These are phyloP conservation scores for Tretioscincus oriximinensis DNA, from an alignment of 2,113 vertebrate species.

Conservation along the genomic window DNA sequence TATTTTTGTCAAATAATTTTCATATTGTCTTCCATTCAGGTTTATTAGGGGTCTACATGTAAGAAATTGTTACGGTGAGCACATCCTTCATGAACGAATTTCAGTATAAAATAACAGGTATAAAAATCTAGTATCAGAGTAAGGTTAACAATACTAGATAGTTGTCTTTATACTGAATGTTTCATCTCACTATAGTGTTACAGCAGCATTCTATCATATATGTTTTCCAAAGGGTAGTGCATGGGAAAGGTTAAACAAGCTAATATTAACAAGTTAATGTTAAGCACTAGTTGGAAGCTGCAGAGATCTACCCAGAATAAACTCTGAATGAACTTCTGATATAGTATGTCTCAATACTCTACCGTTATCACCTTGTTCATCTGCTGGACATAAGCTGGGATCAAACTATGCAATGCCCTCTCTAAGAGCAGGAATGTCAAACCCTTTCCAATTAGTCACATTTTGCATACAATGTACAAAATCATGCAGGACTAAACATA, in stretches of 20 bases:
- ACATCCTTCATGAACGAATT: neutral
- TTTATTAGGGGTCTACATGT: neutral
- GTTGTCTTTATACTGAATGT: too few species aligned
- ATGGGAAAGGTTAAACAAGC: neutral
- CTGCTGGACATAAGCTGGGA: conserved; percentile 1
- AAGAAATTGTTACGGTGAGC: neutral
- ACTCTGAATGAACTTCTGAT: neutral
- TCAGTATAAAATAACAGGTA: neutral
- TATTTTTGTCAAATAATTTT: neutral
- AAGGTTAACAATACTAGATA: too few species aligned
- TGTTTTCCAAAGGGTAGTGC: conserved; percentile 16
- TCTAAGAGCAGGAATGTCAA: conserved; percentile 54
- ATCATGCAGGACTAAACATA: conserved; percentile 38
- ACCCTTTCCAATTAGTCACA: conserved; percentile 53
- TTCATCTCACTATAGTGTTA: too few species aligned
- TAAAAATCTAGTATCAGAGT: neutral
- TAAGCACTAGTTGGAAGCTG: neutral
- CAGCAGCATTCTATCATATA: neutral
- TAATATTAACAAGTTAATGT: neutral
- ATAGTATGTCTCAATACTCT: neutral
- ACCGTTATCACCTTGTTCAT: neutral
- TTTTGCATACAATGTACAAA: conserved; percentile 40
- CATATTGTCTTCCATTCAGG: neutral
- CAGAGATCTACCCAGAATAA: neutral
- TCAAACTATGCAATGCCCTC: neutral